Percentiles rank a stretch among this genome's conserved stretches.
Evolutionary conservation across 2,888 invertebrate genomes (phyloP).

Genomic region (Onthophagus sagittarius): DNA sequence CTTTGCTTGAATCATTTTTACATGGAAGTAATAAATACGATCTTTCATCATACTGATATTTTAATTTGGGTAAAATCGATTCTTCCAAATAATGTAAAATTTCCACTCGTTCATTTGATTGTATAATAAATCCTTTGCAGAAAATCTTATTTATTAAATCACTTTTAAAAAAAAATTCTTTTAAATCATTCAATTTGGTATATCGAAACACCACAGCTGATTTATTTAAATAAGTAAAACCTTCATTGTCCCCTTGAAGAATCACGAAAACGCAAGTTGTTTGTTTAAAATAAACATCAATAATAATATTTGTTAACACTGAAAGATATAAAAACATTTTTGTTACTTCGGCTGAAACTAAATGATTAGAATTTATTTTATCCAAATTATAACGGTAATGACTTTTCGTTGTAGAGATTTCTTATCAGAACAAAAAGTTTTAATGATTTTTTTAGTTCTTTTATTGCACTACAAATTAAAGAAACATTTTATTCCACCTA

Average conservation of each 20-base stretch:
- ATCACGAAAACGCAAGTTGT: background rate
- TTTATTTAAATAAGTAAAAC: background rate
- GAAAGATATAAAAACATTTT: background rate
- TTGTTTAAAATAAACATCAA: background rate
- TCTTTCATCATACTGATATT: background rate
- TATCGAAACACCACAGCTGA: background rate
- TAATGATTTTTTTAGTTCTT: background rate
- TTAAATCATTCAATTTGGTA: background rate
- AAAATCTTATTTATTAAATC: background rate
- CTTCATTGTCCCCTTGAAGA: background rate
- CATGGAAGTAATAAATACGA: background rate
- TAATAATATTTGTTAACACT: background rate
- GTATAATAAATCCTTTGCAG: background rate
- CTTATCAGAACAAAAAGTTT: background rate
- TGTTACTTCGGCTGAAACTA: too few relatives aligned
- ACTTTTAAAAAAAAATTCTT: background rate
- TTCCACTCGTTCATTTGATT: background rate
- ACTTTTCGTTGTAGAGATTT: background rate
- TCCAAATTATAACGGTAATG: background rate
- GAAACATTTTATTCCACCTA: background rate
- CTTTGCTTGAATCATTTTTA: background rate
- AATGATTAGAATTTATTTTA: background rate
- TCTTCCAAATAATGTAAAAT: background rate
- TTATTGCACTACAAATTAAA: too few relatives aligned
- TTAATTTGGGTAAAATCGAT: background rate